Base-by-base conservation (phyloP, 2,888 invertebrate species). In the Drosophila birchii region DNA sequence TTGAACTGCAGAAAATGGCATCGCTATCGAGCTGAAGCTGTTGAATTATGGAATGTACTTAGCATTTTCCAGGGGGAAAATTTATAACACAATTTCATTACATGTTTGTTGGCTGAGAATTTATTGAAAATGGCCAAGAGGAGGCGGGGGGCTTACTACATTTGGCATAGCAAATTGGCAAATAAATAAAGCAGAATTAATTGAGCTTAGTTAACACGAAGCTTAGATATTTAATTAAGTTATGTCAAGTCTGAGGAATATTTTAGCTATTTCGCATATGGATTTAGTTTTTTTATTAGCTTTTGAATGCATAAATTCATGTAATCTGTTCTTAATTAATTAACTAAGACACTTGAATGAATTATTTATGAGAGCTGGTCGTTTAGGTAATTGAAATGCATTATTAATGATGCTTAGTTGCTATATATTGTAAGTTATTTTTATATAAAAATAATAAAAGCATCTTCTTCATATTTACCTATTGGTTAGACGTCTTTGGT, bases 1-100 rank as follows among this genome's bases (percentile, higher is more conserved):
- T 78, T 78, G 74, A 70, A 74, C 58, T 66, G 44, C 60, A 44
- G 18, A 20, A 67, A 67, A 49, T 49, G 64, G 36, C 57, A 57
- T 60, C 59, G 66, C 56, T 63, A 72, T 49, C 66, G 51, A 69
- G 43, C 57, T 47, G 26, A 61, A 56, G 36, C 39, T 39, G 23
- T 53, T 51, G 36, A 64, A 44, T 36, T 61, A 61, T 59, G 36
- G 51, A 53, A 36, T 44, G 36, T 53, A 53, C 36, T n/a, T 59
- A 16, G 61, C 43, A 26, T 44, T 58, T 59, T 26, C 14, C 34
- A 41, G 18, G 29, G 41, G 26, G 34, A 4, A 68, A 54, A 56
- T 67, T 56, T 69, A 68, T 69, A 41, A 39, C 16, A 38, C 70
- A 36, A 57, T 41, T 69, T 36, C 36, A 49, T 36, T 56, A 23